Evolutionary conservation across 2,888 invertebrate species (phyloP), one percentile per base, ranked within the genome.

Genomic region (Epirrhoe tristata): DNA sequence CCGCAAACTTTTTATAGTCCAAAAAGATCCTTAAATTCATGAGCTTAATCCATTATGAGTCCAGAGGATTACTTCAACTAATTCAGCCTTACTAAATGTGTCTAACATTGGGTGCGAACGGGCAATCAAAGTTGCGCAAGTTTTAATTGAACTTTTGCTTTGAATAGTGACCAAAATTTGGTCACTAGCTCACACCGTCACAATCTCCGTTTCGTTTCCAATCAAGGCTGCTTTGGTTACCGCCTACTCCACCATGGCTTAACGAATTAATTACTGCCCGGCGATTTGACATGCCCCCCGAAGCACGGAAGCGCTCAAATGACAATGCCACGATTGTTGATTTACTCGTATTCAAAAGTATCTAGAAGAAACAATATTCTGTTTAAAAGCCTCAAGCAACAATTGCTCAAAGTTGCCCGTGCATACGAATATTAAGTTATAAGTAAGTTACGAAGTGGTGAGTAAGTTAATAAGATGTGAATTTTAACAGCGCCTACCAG

Each of bases 391-490:
- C 39, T 16, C 16, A 1, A 16, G 48, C 48, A 16, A 48, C 16
- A 16, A 16, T 16, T 16, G 16, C 48, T 48, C 0, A 48, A 48
- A 48, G 5, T 48, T 48, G 14, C 48, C 16, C 6, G 48, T 48
- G 6, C 7, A 14, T 14, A 48, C 14, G 16, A 14, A 48, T 7
- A 14, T 48, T 48, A 76, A 82, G 78, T 80, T 78, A 78, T 74
- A 76, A 79, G 77, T 77, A 80, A 77, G 75, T 82, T 81, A 71
- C 71, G 75, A 76, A 78, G 79, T 77, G 77, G 74, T 77, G 73
- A 77, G 74, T 75, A 76, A 79, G 75, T 80, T 82, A 79, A 81
- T 82, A 82, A 80, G 83, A 81, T 77, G 79, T 81, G 80, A 82
- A 81, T 80, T 81, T 82, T 79, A 81, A 81, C 79, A 75, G 77